Evolutionary conservation across 2,113 vertebrate species (phyloP).

Genomic region (Alethe diademata): DNA sequence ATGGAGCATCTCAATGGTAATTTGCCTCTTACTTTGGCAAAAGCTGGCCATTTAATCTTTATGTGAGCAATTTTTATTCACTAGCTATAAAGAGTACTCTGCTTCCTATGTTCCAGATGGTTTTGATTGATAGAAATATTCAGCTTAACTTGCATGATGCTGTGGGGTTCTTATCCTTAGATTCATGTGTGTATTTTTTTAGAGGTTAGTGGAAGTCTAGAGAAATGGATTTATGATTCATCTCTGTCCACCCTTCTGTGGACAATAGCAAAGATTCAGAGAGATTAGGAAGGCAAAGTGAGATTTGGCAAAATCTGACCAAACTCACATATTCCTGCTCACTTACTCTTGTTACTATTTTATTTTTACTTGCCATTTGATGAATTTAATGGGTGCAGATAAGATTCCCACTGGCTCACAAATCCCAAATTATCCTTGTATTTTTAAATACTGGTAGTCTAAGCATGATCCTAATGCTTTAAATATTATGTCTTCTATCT

Average conservation of each 20-base stretch:
- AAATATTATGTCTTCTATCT: background rate
- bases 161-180: background rate
- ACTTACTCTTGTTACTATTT: background rate
- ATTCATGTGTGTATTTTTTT: background rate
- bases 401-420: background rate
- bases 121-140: conserved; percentile 2
- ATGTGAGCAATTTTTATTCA: background rate
- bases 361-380: background rate
- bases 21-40: background rate
- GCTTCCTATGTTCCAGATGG: background rate
- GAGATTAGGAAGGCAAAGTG: background rate
- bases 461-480: background rate
- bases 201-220: background rate
- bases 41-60: background rate
- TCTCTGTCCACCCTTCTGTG: background rate
- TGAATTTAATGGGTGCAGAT: background rate
- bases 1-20: background rate
- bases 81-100: background rate
- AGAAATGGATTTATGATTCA: background rate
- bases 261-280: background rate
- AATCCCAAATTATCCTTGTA: background rate
- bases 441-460: background rate
- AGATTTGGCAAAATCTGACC: background rate
- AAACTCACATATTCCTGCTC: background rate
- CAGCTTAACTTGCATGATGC: background rate